Evolutionary conservation across 2,797 vertebrate genomes (phyloP).

Genomic region (Gobio occitaniae): DNA sequence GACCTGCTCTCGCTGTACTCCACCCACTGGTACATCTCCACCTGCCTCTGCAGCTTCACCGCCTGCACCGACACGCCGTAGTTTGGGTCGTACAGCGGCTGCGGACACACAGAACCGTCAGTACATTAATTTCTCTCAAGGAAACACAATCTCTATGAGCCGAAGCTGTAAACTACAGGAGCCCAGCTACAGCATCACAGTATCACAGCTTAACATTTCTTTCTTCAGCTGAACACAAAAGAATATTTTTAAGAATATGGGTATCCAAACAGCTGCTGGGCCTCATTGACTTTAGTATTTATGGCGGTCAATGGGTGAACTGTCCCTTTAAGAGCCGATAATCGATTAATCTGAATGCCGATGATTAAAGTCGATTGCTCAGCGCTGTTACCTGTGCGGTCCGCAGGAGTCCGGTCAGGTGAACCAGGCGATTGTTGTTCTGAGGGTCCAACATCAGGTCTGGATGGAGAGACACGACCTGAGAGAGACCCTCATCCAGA

Average conservation of each 20-base stretch:
- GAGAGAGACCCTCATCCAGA: slow-evolving; percentile 90
- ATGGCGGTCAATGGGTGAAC: no score
- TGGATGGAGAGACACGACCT: slow-evolving; percentile 81
- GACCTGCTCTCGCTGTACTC: slow-evolving; percentile 90
- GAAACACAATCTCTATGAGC: neutral
- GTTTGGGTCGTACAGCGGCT: slow-evolving; percentile 95
- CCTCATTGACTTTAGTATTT: no score
- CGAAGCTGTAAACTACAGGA: neutral
- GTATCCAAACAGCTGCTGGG: no score
- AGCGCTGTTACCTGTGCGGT: slow-evolving; percentile 84
- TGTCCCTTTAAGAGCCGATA: neutral
- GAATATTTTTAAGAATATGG: no score
- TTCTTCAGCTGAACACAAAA: no score
- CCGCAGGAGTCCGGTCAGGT: slow-evolving; percentile 82
- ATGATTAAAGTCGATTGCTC: no score
- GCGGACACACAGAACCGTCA: slow-evolving; percentile 26
- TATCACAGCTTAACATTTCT: no score
- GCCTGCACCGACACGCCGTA: slow-evolving; percentile 88
- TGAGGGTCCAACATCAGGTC: slow-evolving; percentile 77
- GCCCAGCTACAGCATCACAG: no score
- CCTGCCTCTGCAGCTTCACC: slow-evolving; percentile 89
- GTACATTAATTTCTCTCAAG: neutral
- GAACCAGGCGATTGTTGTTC: slow-evolving; percentile 87
- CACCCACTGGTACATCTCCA: slow-evolving; percentile 99
- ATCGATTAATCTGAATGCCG: no score